Evolutionary conservation across 2,797 vertebrate species (phyloP).

Genomic region (Gymnocypris eckloni): DNA sequence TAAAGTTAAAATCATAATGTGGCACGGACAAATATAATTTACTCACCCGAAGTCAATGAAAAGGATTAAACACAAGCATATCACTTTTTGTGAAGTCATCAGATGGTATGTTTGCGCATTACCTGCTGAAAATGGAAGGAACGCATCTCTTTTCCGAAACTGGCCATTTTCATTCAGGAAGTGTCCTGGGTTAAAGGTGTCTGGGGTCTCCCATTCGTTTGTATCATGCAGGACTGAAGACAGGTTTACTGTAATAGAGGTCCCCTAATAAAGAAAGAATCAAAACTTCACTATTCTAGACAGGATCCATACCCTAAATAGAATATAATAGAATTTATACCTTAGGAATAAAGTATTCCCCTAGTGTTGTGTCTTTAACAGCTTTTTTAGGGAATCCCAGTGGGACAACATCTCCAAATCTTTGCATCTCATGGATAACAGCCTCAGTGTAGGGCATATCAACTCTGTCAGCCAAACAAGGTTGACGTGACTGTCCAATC

Average conservation of each 20-base stretch:
- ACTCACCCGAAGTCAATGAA: background rate
- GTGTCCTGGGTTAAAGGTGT: constrained; percentile 76
- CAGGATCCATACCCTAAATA: background rate
- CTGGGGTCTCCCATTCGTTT: constrained; percentile 72
- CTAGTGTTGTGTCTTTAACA: constrained; percentile 45
- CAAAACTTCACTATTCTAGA: background rate
- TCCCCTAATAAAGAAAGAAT: constrained; percentile 17
- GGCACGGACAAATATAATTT: background rate
- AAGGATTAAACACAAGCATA: background rate
- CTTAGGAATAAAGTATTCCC: constrained; percentile 74
- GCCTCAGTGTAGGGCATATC: constrained; percentile 78
- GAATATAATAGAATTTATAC: constrained; percentile 57
- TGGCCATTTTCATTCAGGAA: constrained; percentile 76
- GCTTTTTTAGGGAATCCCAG: constrained; percentile 63
- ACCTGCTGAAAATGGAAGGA: constrained; percentile 79
- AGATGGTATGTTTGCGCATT: constrained; percentile 20
- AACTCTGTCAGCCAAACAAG: constrained; percentile 58
- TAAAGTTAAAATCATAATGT: background rate
- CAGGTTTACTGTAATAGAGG: constrained; percentile 55
- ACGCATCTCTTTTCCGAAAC: constrained; percentile 74
- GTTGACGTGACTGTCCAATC: constrained; percentile 54
- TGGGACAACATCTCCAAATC: constrained; percentile 71
- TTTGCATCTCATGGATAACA: constrained; percentile 76
- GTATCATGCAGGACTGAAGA: constrained; percentile 73
- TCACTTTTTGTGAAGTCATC: background rate